These are phyloP conservation scores for Poeciliopsis turrubarensis DNA, from an alignment of 2,113 vertebrate genomes.

Conservation along the genomic window DNA sequence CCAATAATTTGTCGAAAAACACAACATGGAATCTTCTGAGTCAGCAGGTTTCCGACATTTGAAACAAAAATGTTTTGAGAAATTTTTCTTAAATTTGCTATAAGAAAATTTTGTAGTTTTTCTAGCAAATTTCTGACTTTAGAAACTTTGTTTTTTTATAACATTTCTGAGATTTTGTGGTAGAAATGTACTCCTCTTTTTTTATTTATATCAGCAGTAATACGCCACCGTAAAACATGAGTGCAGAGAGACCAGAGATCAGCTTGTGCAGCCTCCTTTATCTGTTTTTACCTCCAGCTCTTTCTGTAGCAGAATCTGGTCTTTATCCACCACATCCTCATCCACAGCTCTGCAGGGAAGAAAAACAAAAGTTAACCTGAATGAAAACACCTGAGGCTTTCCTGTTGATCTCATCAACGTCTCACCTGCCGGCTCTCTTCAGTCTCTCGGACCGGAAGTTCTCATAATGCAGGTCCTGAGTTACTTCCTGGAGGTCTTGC, in stretches of 20 bases:
- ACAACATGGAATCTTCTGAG: too few species aligned
- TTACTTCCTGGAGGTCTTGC: conserved; percentile 91
- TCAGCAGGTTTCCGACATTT: too few species aligned
- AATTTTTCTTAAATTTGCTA: too few species aligned
- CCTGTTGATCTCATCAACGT: not conserved
- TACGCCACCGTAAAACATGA: too few species aligned
- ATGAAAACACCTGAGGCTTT: not conserved
- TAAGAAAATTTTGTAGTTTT: too few species aligned
- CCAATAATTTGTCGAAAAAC: too few species aligned
- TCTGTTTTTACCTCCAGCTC: conserved; percentile 87
- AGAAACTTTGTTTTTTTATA: too few species aligned
- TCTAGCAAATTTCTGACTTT: too few species aligned
- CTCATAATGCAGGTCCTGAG: conserved; percentile 90
- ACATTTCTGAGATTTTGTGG: too few species aligned
- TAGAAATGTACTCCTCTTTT: too few species aligned
- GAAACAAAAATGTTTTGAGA: too few species aligned
- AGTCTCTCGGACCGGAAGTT: conserved; percentile 92
- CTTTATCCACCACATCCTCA: conserved; percentile 91
- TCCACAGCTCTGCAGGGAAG: conserved; percentile 82
- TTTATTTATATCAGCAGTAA: too few species aligned
- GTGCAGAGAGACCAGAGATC: not conserved
- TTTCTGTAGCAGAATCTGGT: conserved; percentile 92
- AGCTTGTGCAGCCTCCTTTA: not conserved
- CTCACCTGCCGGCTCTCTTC: conserved; percentile 87
- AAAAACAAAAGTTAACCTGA: not conserved